These are phyloP conservation scores for Epicampocera succincta DNA, from an alignment of 2,888 invertebrate species.

Conservation along the genomic window DNA sequence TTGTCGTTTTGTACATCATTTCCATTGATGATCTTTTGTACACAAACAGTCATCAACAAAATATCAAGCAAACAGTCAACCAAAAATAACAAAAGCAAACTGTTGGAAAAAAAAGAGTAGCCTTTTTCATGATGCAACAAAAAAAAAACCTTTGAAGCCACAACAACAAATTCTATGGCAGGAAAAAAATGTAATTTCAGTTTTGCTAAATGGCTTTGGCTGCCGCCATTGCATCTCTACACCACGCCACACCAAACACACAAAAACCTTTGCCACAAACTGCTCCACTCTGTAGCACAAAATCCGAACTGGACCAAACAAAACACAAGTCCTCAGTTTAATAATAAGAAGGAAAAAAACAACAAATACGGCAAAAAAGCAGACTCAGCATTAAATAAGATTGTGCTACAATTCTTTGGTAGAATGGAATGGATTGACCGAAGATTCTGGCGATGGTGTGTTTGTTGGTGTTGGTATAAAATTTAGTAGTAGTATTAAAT, in stretches of 20 bases:
- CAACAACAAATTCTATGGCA: constrained; percentile 39
- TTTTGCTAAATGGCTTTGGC: constrained; percentile 71
- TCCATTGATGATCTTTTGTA: constrained; percentile 67
- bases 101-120: constrained; percentile 55
- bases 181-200: constrained; percentile 60
- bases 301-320: constrained; percentile 53
- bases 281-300: constrained; percentile 15
- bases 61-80: constrained; percentile 53
- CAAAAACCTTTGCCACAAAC: constrained; percentile 11
- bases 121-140: constrained; percentile 51
- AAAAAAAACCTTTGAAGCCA: constrained; percentile 47
- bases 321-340: constrained; percentile 16
- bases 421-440: constrained; percentile 19
- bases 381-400: constrained; percentile 24
- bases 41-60: constrained; percentile 65
- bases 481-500: constrained; percentile 33
- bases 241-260: background rate
- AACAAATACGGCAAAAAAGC: background rate
- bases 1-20: constrained; percentile 55
- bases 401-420: constrained; percentile 49
- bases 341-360: constrained; percentile 3
- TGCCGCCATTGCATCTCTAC: constrained; percentile 63
- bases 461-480: constrained; percentile 54
- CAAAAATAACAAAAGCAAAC: constrained; percentile 17
- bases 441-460: constrained; percentile 25